These are phyloP conservation scores for Eilema sororculum DNA, from an alignment of 2,888 invertebrate genomes.

Conservation along the genomic window DNA sequence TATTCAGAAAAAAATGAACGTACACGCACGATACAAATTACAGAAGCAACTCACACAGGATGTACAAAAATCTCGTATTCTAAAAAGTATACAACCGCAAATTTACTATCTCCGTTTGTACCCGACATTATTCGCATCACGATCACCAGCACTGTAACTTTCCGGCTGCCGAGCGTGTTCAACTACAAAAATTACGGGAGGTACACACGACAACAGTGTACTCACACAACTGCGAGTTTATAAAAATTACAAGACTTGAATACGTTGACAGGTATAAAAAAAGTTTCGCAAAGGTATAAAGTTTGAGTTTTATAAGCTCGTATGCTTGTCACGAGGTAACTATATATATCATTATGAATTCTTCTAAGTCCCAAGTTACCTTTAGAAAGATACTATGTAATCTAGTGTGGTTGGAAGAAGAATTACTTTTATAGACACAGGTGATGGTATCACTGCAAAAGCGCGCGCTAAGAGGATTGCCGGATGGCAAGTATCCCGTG, in stretches of 20 bases:
- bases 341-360: slow-evolving; percentile 1
- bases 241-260: slow-evolving; percentile 34
- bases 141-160: slow-evolving; percentile 38
- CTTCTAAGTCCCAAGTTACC: too few relatives aligned
- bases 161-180: slow-evolving; percentile 28
- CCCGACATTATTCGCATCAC: slow-evolving; percentile 33
- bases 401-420: not conserved
- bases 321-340: slow-evolving; percentile 14
- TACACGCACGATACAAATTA: not conserved
- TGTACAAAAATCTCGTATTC: slow-evolving; percentile 1
- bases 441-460: not conserved
- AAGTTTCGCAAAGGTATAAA: slow-evolving; percentile 31
- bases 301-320: slow-evolving; percentile 19
- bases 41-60: slow-evolving; percentile 4
- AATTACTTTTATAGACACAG: not conserved
- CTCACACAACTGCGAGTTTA: slow-evolving; percentile 14
- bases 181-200: slow-evolving; percentile 31
- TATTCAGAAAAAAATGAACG: not conserved
- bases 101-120: slow-evolving; percentile 20
- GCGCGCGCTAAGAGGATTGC: not conserved
- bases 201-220: slow-evolving; percentile 32
- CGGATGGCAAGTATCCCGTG: too few relatives aligned
- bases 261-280: slow-evolving; percentile 32
- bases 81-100: not conserved
- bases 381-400: not conserved